Base-by-base conservation (phyloP, 1,140 invertebrate genomes). In the Sinella curviseta region DNA sequence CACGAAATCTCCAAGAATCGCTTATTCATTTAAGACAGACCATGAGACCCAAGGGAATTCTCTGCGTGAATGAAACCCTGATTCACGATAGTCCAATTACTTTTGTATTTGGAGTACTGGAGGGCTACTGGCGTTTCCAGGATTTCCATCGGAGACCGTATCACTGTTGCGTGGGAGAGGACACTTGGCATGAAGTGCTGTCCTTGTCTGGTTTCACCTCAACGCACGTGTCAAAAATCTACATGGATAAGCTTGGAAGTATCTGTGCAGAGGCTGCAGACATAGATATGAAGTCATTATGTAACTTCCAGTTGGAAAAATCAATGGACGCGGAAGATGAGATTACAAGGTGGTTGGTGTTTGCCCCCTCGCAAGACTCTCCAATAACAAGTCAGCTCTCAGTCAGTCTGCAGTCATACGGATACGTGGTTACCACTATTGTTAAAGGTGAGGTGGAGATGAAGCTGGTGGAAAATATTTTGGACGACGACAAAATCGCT, bases 61-160 rank as follows among this genome's bases (percentile, higher is more conserved):
- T 78, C 12, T 26, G 30, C 1, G 8, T 78, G 1, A 39, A 33
- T 1, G 77, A 78, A 55, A 70, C 73, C 34, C 12, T 26, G 70
- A 28, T 4, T 2, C 57, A 74, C 8, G 39, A n/a, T 48, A 14
- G 24, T 1, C 24, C 8, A n/a, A 31, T 78, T 2, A 73, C 30
- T 3, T 54, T 74, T 34, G 30, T 30, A 14, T 78, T 78, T 55
- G 77, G 77, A 28, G 12, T 54, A 1, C 34, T 73, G 1, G 70
- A 70, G 1, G 77, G 77, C 12, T 78, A 73, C 67, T 78, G 77
- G 77, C 31, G 77, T 14, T 78, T 30, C n/a, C 34, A 34, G 14
- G 77, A 78, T 35, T 31, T 31, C 31, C 3, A 70, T 24, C 1
- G 12, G 65, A 30, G 30, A 70, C 26, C 65, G 31, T 4, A 30